A percentile compares a stretch with the other conserved stretches of the same genome.
These are phyloP conservation scores for Trachelipus rathkii DNA, from an alignment of 1,140 invertebrate genomes.

Conservation along the genomic window DNA sequence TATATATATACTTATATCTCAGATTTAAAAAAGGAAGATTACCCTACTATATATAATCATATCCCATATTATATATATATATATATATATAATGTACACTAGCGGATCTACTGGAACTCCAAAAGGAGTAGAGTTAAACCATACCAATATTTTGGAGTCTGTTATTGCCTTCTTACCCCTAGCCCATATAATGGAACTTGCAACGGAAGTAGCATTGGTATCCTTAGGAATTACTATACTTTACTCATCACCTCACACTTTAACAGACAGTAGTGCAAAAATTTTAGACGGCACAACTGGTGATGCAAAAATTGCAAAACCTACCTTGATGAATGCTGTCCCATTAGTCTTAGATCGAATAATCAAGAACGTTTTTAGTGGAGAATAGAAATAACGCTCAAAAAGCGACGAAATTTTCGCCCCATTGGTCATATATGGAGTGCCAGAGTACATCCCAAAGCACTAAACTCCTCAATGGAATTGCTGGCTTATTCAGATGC, in stretches of 20 bases:
- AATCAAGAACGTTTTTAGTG: slow-evolving; percentile 65
- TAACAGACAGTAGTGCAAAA: slow-evolving; percentile 56
- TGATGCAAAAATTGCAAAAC: slow-evolving; percentile 56
- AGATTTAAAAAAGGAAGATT: no score
- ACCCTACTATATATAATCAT: no score
- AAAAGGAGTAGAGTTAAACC: slow-evolving; percentile 57
- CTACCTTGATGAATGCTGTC: slow-evolving; percentile 59
- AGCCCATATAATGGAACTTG: slow-evolving; percentile 62
- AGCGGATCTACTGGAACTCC: slow-evolving; percentile 54
- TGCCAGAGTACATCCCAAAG: no score
- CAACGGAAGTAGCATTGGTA: slow-evolving; percentile 52
- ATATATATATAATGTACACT: slow-evolving; percentile 58
- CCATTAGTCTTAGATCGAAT: slow-evolving; percentile 49
- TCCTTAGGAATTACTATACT: slow-evolving; percentile 55
- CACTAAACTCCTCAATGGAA: no score
- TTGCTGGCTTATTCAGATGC: no score
- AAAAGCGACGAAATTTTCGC: no score
- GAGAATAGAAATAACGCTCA: no score
- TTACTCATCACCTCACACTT: slow-evolving; percentile 58
- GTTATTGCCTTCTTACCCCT: slow-evolving; percentile 66
- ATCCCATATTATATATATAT: no score
- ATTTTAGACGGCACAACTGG: slow-evolving; percentile 58
- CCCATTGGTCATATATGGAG: no score
- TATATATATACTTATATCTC: no score
- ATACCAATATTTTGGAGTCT: slow-evolving; percentile 83